Evolutionary conservation across 2,888 invertebrate genomes (phyloP).

Genomic region (Laothoe populi): DNA sequence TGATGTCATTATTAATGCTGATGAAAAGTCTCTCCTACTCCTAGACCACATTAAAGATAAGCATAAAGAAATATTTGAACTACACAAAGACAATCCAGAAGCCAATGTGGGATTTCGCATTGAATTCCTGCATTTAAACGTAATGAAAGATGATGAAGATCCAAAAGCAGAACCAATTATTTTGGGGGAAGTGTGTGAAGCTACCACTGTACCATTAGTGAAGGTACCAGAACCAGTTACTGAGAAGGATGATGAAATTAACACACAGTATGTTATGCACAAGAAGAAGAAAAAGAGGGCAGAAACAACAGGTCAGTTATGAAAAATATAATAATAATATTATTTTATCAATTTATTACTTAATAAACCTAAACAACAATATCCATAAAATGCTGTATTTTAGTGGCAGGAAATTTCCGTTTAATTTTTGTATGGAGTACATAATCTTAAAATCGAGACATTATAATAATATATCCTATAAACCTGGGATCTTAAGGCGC

Average conservation of each 20-base stretch:
- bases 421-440: too few species aligned
- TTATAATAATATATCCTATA: too few species aligned
- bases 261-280: conserved; percentile 58
- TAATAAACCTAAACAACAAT: too few species aligned
- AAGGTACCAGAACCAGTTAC: conserved; percentile 24
- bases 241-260: conserved; percentile 40
- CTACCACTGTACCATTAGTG: conserved; percentile 41
- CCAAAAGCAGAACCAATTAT: conserved; percentile 57
- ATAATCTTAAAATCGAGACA: too few species aligned
- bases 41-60: conserved; percentile 57
- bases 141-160: conserved; percentile 60
- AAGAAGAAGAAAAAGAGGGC: conserved; percentile 45
- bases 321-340: too few species aligned
- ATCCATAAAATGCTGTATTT: too few species aligned
- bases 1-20: conserved; percentile 49
- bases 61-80: conserved; percentile 67
- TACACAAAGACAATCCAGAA: conserved; percentile 71
- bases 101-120: conserved; percentile 71
- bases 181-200: conserved; percentile 63
- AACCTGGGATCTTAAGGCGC: too few species aligned
- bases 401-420: too few species aligned
- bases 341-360: too few species aligned
- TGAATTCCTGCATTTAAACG: conserved; percentile 70
- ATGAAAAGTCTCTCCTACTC: conserved; percentile 55
- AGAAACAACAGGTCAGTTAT: conserved; percentile 34